Evolutionary conservation across 2,113 vertebrate genomes (phyloP).

Genomic region (Smithornis capensis): DNA sequence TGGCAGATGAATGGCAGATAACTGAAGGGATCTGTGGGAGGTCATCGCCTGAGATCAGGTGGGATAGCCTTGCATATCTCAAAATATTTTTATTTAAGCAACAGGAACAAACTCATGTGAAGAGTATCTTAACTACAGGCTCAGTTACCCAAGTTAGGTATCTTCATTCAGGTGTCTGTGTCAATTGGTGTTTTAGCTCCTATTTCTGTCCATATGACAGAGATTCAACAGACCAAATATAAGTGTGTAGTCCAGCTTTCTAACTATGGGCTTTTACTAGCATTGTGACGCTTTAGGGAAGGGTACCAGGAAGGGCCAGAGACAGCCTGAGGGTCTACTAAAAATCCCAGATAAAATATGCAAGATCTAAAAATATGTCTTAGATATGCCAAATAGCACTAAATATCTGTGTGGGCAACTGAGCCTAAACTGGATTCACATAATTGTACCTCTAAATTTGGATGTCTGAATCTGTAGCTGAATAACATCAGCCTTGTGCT

Average conservation of each 20-base stretch:
- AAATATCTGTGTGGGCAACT: not conserved
- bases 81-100: not conserved
- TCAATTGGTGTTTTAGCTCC: not conserved
- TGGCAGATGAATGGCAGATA: not conserved
- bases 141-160: not conserved
- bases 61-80: not conserved
- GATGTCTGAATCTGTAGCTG: not conserved
- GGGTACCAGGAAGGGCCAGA: not conserved
- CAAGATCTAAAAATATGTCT: not conserved
- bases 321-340: not conserved
- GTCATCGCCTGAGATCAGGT: not conserved
- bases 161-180: not conserved
- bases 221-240: not conserved
- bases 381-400: not conserved
- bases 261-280: not conserved
- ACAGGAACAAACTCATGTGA: not conserved
- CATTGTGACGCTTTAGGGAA: rapidly evolving
- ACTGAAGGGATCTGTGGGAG: not conserved
- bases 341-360: not conserved
- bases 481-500: not conserved
- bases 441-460: not conserved
- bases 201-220: not conserved
- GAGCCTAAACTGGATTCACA: not conserved
- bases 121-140: not conserved
- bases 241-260: not conserved